Evolutionary conservation across 2,797 vertebrate genomes (phyloP).

Genomic region (Enteromius radiatus): DNA sequence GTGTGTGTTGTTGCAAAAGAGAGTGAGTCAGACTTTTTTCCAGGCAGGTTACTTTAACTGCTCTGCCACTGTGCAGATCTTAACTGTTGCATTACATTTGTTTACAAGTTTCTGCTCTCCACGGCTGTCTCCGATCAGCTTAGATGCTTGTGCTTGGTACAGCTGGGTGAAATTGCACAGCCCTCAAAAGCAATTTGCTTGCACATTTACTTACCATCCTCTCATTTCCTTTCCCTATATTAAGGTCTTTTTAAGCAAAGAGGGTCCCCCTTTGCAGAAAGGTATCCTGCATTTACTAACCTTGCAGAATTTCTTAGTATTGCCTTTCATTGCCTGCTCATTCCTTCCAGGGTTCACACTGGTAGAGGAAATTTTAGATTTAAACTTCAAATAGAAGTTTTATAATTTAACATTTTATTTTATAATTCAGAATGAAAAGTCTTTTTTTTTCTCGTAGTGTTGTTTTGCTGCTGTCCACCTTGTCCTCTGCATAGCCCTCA

Average conservation of each 20-base stretch:
- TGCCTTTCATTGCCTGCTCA: background rate
- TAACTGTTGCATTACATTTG: slow-evolving; percentile 39
- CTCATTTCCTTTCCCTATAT: slow-evolving; percentile 72
- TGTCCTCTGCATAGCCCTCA: slow-evolving; percentile 71
- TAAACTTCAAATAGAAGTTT: no score
- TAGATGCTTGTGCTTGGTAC: slow-evolving; percentile 42
- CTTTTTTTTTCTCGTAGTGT: no score
- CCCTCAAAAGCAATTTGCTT: slow-evolving; percentile 67
- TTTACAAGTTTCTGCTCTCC: slow-evolving; percentile 58
- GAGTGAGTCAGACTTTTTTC: slow-evolving; percentile 75
- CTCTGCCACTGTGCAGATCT: slow-evolving; percentile 47
- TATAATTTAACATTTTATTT: no score
- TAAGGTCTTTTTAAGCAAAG: slow-evolving; percentile 43
- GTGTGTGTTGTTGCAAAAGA: slow-evolving; percentile 66
- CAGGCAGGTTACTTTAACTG: slow-evolving; percentile 66
- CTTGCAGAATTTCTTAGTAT: background rate
- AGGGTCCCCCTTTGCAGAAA: slow-evolving; percentile 29
- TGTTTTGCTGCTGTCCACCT: slow-evolving; percentile 56
- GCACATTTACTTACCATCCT: slow-evolving; percentile 68
- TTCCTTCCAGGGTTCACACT: background rate
- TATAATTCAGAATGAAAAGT: background rate
- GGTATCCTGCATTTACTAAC: slow-evolving; percentile 7
- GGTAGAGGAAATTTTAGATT: background rate
- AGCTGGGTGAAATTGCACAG: slow-evolving; percentile 64
- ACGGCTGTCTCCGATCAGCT: slow-evolving; percentile 58